phyloP scores from a whole-genome alignment of 1,140 invertebrate species.

The Calephelis nemesis region DNA sequence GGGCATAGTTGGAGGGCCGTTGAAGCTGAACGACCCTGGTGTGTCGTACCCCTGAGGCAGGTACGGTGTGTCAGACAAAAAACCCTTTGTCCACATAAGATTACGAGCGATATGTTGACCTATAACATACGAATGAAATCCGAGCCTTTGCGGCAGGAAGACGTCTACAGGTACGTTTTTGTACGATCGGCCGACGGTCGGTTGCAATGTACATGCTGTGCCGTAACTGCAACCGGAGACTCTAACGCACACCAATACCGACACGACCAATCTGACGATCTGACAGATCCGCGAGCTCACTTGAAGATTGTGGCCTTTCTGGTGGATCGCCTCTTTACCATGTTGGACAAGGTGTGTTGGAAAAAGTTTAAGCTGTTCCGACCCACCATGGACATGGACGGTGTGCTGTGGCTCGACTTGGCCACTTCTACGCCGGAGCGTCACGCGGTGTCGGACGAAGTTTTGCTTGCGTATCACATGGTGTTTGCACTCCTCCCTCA shows the following conservation, averaged over 20 bases:
- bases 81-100: background rate
- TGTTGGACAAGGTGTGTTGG: constrained; percentile 12
- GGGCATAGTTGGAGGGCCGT: too few relatives aligned
- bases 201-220: constrained; percentile 4
- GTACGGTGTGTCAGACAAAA: too few relatives aligned
- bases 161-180: constrained; percentile 8
- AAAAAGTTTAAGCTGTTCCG: constrained; percentile 19
- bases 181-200: constrained; percentile 11
- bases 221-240: background rate
- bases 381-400: constrained; percentile 18
- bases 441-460: constrained; percentile 9
- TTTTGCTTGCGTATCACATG: constrained; percentile 18
- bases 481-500: constrained; percentile 14
- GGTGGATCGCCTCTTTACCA: constrained; percentile 17
- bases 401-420: constrained; percentile 14
- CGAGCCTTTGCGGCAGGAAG: constrained; percentile 1
- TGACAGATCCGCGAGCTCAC: constrained; percentile 2
- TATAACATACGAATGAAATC: constrained; percentile 19
- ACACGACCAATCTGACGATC: constrained; percentile 2
- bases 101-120: constrained; percentile 16
- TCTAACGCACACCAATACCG: constrained; percentile 3
- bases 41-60: too few relatives aligned
- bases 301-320: constrained; percentile 16
- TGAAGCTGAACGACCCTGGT: too few relatives aligned
- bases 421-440: constrained; percentile 9